Percentiles rank a stretch among this genome's conserved stretches.
Conservation (phyloP, 2,113 vertebrate genomes). For the Numenius arquata region DNA sequence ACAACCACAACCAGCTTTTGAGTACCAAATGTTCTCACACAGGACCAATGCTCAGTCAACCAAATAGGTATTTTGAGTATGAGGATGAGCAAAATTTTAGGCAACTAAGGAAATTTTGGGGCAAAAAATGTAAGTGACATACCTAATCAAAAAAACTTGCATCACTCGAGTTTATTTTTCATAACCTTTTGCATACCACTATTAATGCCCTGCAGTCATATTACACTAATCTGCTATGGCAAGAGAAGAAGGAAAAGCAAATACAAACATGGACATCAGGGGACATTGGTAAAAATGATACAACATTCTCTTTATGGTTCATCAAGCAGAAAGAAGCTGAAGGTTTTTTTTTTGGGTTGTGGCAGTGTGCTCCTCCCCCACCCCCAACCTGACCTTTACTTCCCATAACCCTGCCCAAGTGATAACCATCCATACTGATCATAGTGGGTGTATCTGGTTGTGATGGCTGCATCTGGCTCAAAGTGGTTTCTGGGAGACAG, state of each 20-base stretch:
- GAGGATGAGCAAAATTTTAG: not conserved
- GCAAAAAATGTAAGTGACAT: fast-evolving
- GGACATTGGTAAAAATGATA: not conserved
- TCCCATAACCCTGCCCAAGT: not conserved
- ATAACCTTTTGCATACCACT: not conserved
- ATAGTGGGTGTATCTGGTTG: not conserved
- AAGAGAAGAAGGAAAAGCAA: not conserved
- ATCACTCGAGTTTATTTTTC: not conserved
- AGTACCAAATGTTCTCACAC: fast-evolving
- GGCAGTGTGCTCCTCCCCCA: not conserved
- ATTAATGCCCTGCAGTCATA: not conserved
- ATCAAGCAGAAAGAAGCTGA: not conserved
- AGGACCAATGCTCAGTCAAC: not conserved
- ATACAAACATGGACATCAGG: not conserved
- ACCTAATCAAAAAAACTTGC: not conserved
- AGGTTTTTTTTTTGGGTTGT: not conserved
- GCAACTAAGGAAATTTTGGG: not conserved
- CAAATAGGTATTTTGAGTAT: not conserved
- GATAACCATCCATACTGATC: not conserved
- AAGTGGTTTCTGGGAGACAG: not conserved
- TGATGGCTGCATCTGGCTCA: not conserved
- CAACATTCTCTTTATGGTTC: not conserved
- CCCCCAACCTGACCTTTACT: not conserved
- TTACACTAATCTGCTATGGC: not conserved
- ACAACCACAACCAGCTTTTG: not conserved